phyloP scores from a whole-genome alignment of 2,113 vertebrate genomes.

The Dermatemys mawii region DNA sequence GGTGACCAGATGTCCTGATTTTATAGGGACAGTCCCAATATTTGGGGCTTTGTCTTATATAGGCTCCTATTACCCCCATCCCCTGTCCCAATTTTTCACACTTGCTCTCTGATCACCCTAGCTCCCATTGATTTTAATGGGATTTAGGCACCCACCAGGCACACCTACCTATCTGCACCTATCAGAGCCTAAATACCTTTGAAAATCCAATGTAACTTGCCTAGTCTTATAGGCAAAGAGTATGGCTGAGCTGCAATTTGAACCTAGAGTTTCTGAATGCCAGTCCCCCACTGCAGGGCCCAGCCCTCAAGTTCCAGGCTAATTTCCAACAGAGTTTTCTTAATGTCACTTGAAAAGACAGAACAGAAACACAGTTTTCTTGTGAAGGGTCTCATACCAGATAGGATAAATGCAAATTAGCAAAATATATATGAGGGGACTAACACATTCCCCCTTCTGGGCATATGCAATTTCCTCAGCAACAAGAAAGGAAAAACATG shows the following conservation, averaged over 20 bases:
- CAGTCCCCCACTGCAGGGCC: background rate
- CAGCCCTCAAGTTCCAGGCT: background rate
- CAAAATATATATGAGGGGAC: background rate
- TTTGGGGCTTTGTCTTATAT: no score
- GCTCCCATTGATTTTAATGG: background rate
- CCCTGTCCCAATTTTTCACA: no score
- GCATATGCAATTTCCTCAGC: background rate
- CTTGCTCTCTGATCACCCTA: no score
- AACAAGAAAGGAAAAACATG: background rate
- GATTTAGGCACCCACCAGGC: background rate
- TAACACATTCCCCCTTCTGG: background rate
- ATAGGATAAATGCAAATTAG: background rate
- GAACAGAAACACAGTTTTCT: background rate
- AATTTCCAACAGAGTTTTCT: background rate
- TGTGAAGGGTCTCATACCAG: background rate
- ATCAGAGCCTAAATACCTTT: background rate
- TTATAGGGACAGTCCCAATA: no score
- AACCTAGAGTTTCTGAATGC: background rate
- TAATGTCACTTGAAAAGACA: rapidly evolving
- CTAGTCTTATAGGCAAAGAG: background rate
- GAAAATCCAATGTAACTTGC: background rate
- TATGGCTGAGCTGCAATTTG: background rate
- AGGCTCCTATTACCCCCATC: no score
- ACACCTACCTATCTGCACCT: background rate
- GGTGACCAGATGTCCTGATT: no score